These are phyloP conservation scores for Sula dactylatra DNA, from an alignment of 2,113 vertebrate genomes.

Conservation along the genomic window DNA sequence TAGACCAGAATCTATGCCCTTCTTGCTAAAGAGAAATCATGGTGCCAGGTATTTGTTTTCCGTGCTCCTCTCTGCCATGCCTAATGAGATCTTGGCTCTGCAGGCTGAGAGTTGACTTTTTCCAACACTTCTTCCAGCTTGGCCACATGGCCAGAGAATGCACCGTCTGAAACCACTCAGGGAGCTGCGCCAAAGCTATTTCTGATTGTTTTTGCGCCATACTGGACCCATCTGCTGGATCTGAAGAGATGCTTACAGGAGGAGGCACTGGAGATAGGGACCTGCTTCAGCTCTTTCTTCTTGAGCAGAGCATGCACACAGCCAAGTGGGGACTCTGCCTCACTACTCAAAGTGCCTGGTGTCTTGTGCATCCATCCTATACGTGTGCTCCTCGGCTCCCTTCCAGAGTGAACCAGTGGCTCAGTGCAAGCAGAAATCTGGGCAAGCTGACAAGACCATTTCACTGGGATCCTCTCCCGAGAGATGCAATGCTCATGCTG, in stretches of 20 bases:
- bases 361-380: background rate
- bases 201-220: background rate
- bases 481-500: background rate
- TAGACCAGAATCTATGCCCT: background rate
- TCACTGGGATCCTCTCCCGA: background rate
- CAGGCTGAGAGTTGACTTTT: background rate
- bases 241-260: background rate
- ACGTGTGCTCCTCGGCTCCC: background rate
- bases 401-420: background rate
- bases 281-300: background rate
- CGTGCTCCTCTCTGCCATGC: background rate
- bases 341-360: background rate
- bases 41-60: slow-evolving; percentile 15
- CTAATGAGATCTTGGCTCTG: background rate
- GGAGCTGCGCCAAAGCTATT: background rate
- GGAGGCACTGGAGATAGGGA: background rate
- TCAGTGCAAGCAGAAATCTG: background rate
- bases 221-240: background rate
- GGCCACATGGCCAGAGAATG: background rate
- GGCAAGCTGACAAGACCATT: background rate
- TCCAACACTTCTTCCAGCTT: background rate
- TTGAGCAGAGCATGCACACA: background rate
- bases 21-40: background rate
- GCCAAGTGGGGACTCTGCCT: background rate
- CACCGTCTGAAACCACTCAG: background rate